Percentiles rank a stretch among this genome's conserved stretches.
Evolutionary conservation across 2,797 vertebrate species (phyloP).

Genomic region (Antrozous pallidus): DNA sequence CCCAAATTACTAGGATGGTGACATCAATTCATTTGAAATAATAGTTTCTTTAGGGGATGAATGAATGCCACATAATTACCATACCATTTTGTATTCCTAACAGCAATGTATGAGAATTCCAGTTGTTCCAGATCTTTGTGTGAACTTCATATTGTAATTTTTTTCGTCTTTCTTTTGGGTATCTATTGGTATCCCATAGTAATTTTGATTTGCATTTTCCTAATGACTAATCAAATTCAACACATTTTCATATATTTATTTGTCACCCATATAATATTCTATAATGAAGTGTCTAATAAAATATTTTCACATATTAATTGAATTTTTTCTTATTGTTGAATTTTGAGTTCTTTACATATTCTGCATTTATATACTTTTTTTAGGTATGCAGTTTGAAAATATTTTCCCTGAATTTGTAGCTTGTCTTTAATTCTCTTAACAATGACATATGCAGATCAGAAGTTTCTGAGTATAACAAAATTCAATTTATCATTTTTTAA

Average conservation of each 20-base stretch:
- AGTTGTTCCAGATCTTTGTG: neutral
- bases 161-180: neutral
- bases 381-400: neutral
- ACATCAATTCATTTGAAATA: neutral
- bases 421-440: neutral
- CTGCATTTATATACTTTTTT: neutral
- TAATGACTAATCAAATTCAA: neutral
- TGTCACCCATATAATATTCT: neutral
- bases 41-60: neutral
- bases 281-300: neutral
- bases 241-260: neutral
- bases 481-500: neutral
- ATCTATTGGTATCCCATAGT: neutral
- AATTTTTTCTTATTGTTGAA: neutral
- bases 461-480: neutral
- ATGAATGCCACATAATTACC: neutral
- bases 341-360: neutral
- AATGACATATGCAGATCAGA: neutral
- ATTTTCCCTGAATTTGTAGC: neutral
- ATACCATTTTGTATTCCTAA: neutral
- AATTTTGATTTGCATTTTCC: neutral
- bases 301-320: neutral
- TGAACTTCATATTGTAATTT: neutral
- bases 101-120: neutral
- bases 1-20: neutral